Base-by-base conservation (phyloP, 2,113 vertebrate species). In the Marmota flaviventris region DNA sequence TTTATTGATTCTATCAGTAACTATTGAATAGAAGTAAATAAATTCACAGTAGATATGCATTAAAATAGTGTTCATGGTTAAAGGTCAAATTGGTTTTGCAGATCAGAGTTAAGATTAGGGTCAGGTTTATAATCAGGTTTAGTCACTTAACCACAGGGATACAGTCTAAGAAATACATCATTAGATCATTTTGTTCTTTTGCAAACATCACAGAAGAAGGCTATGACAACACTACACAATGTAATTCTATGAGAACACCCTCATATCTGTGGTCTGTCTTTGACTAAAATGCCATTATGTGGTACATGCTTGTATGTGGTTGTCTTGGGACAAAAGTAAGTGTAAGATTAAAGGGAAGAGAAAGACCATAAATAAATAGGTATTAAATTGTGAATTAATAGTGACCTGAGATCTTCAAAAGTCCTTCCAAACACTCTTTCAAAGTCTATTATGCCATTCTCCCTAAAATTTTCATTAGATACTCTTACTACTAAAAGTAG, bases 321-420 rank as follows among this genome's bases (percentile, higher is more conserved):
- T 88, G 6, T 53, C 42, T 93, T 39, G 11, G 29, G 27, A 45
- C 69, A 70, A 11, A 51, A 1, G 4, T 39, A 90, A 37, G 13
- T 22, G 42, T 89, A 93, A 69, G 58, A 75, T 78, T 78, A 79
- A 34, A 34, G 78, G 34, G 12, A 95, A 79, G 76, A 96, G 32
- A 79, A 27, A 83, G 4, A 63, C 4, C 5, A 73, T 61, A n/a
- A 81, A 56, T 11, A 85, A 82, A 83, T 17, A 67, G 32, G 24
- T 85, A 24, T 58, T 32, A 34, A 65, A 79, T 1, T 75, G 42
- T 84, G 18, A 67, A 11, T 42, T 27, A 85, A 4, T 8, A 63
- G 5, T 94, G 24, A n/a, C 48, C 34, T 85, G n/a, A 79, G 13
- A 16, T 88, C 37, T 84, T 88, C 48, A 65, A 53, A 84, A 56